Percentiles rank a stretch among this genome's conserved stretches.
These are phyloP conservation scores for Volucella zonaria DNA, from an alignment of 2,888 invertebrate genomes.

Conservation along the genomic window DNA sequence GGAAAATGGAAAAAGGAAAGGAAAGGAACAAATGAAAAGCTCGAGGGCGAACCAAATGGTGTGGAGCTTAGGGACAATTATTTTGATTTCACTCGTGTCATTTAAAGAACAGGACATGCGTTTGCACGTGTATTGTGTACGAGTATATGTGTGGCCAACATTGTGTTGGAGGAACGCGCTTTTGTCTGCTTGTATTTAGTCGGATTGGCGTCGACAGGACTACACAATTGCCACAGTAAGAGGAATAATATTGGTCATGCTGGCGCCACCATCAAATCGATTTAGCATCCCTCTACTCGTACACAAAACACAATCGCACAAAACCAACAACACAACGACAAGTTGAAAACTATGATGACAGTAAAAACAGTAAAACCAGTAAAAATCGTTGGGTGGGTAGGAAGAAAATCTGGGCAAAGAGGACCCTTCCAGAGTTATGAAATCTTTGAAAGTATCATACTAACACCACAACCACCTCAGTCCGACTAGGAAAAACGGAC, in stretches of 20 bases:
- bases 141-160: conserved; percentile 15
- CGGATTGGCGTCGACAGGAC: conserved; percentile 62
- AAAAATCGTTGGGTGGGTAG: background rate
- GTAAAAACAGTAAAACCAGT: conserved; percentile 28
- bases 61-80: conserved; percentile 26
- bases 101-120: conserved; percentile 15
- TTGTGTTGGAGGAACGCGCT: conserved; percentile 43
- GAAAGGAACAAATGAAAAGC: too few relatives aligned
- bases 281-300: conserved; percentile 59
- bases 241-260: conserved; percentile 66
- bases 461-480: conserved; percentile 21
- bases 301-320: conserved; percentile 40
- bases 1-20: too few relatives aligned
- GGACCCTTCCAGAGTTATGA: conserved; percentile 40
- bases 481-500: conserved; percentile 1
- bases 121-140: conserved; percentile 28
- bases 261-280: conserved; percentile 73
- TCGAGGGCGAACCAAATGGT: background rate
- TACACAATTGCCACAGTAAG: conserved; percentile 56
- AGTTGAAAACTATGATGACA: conserved; percentile 33
- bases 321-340: background rate
- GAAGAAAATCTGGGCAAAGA: background rate
- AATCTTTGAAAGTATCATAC: conserved; percentile 48
- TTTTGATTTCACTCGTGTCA: conserved; percentile 35
- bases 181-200: conserved; percentile 56